Conservation (phyloP, 2,888 invertebrate genomes). For the Peribatodes rhomboidaria region DNA sequence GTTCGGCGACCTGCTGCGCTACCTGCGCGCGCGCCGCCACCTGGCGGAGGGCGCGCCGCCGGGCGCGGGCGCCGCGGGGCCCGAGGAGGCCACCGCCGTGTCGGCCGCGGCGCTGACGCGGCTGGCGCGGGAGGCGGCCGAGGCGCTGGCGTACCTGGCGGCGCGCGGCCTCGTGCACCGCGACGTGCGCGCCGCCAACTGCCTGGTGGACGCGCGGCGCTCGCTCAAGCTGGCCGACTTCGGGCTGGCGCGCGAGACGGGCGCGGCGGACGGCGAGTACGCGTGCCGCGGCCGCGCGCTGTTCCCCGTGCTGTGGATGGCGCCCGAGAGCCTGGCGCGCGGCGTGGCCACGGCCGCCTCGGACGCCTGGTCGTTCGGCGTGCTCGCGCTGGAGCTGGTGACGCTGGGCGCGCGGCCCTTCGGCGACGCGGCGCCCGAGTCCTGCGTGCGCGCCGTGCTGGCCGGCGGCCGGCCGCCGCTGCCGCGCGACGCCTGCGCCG, state of each 20-base stretch:
- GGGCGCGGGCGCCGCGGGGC: slow-evolving; percentile 82
- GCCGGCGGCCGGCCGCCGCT: slow-evolving; percentile 88
- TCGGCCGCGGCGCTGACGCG: slow-evolving; percentile 64
- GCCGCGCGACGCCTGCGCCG: slow-evolving; percentile 83
- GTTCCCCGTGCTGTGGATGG: slow-evolving; percentile 96
- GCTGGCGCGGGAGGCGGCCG: slow-evolving; percentile 60
- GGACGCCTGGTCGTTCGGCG: slow-evolving; percentile 96
- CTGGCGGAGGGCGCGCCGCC: slow-evolving; percentile 87
- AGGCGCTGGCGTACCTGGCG: slow-evolving; percentile 88
- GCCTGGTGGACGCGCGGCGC: slow-evolving; percentile 90
- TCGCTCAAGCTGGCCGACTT: slow-evolving; percentile 94
- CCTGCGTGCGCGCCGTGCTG: slow-evolving; percentile 86
- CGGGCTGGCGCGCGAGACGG: slow-evolving; percentile 94
- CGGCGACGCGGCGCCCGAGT: slow-evolving; percentile 90
- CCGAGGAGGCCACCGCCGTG: slow-evolving; percentile 82
- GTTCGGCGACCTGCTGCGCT: slow-evolving; percentile 95
- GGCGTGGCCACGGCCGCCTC: slow-evolving; percentile 94
- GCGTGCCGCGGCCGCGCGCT: slow-evolving; percentile 93
- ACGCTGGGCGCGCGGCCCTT: slow-evolving; percentile 96
- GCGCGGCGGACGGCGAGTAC: slow-evolving; percentile 90
- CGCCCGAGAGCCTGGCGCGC: slow-evolving; percentile 93
- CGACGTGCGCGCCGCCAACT: slow-evolving; percentile 93
- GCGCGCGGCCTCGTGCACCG: slow-evolving; percentile 93
- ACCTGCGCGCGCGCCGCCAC: slow-evolving; percentile 89
- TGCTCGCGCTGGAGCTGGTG: slow-evolving; percentile 93